Base-by-base conservation (phyloP, 2,113 vertebrate genomes). In the Festucalex cinctus region DNA sequence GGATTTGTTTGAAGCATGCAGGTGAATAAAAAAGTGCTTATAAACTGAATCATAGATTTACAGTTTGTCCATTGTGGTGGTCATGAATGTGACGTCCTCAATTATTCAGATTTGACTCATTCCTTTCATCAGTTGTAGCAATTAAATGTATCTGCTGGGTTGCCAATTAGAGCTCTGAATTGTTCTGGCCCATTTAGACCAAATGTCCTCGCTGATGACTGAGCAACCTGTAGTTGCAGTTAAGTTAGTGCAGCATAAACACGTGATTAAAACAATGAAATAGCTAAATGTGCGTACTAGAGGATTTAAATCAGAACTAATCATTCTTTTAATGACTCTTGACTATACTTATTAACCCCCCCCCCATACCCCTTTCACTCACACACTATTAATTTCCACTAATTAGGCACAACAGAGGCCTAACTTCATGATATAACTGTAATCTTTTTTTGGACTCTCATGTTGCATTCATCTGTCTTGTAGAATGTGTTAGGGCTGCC, bases 401-500 rank as follows among this genome's bases (percentile, higher is more conserved):
- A 69, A 63, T 72, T 22, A 48, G 35, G 22, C 22, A 60, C 19
- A 37, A 39, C 35, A n/a, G 48, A 51, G 1, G 13, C 41, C 24
- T 26, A 43, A 60, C 22, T 66, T 68, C 16, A 44, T 37, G 56
- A 14, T 14, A 51, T 51, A 61, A 66, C 19, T 53, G 41, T 35
- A 44, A 70, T 61, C 28, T 65, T 2, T 32, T 7, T 3, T 61
- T 24, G 46, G n/a, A 44, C 14, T 16, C 20, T 62, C 4, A 32
- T 54, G 71, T 65, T 51, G 49, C 57, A 20, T 70, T 32, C 1
- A 24, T 57, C 1, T 67, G 9, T 57, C 26, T 65, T 53, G 26
- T 74, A 85, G 85, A 69, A 68, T 78, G 74, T 65, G 60, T 63
- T 39, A 69, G 76, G 17, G 75, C 64, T 19, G 77, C 59, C 83